Evolutionary conservation across 2,797 vertebrate species (phyloP).

Genomic region (Neosilurus hyrtlii): DNA sequence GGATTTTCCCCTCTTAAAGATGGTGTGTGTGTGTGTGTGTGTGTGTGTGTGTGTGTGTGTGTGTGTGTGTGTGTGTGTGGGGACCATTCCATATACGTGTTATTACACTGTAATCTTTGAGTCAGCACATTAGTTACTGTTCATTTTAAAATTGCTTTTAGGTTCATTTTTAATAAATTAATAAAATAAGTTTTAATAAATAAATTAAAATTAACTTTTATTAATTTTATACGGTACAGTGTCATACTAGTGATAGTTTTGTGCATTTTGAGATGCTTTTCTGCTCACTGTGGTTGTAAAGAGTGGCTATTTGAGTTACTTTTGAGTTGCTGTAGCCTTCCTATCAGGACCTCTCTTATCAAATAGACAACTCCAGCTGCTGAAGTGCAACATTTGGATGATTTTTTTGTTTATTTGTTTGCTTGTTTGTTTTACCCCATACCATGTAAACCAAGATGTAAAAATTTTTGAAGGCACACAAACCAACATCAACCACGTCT

Average conservation of each 20-base stretch:
- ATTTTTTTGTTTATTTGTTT: background rate
- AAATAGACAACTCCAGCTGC: background rate
- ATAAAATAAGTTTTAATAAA: no score
- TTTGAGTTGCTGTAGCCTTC: background rate
- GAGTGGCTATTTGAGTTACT: background rate
- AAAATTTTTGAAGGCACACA: background rate
- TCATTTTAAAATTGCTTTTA: background rate
- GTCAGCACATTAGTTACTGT: background rate
- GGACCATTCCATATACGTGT: no score
- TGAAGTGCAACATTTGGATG: background rate
- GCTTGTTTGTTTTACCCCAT: no score
- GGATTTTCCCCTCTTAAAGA: constrained; percentile 16
- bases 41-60: background rate
- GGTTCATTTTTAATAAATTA: no score
- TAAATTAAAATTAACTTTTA: no score
- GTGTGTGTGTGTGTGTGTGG: background rate
- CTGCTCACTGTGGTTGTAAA: background rate
- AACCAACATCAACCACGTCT: background rate
- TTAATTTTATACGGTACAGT: no score
- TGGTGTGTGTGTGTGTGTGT: background rate
- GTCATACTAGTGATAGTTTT: background rate
- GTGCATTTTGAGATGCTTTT: background rate
- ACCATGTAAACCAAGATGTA: background rate
- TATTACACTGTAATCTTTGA: background rate
- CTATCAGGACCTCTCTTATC: background rate